A percentile compares a stretch with the other conserved stretches of the same genome.
Conservation (phyloP, 2,888 invertebrate genomes). For the Thumatha senex region DNA sequence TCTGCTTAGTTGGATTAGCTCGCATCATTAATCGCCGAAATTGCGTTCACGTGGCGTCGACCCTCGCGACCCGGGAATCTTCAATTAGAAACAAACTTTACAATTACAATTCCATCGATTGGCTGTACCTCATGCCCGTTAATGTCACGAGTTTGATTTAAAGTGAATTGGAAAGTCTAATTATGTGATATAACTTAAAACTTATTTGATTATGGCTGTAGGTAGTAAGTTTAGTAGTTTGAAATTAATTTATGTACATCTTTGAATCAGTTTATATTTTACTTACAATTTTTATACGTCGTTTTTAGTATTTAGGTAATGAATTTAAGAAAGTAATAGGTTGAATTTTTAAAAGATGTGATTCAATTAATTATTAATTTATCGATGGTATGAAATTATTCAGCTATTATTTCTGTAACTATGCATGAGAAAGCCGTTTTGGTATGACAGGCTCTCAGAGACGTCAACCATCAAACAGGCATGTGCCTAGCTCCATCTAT, state of each 20-base stretch:
- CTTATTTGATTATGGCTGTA: slow-evolving; percentile 5
- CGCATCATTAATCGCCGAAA: slow-evolving; percentile 79
- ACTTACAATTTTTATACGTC: no score
- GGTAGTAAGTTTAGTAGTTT: slow-evolving; percentile 1
- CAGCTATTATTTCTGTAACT: slow-evolving; percentile 22
- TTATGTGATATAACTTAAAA: slow-evolving; percentile 23
- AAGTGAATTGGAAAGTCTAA: slow-evolving; percentile 22
- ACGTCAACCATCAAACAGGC: slow-evolving; percentile 77
- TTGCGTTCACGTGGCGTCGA: slow-evolving; percentile 65
- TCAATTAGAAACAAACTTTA: slow-evolving; percentile 75
- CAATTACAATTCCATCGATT: slow-evolving; percentile 69
- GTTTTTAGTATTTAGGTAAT: no score
- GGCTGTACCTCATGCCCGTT: slow-evolving; percentile 34
- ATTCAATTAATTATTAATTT: no score
- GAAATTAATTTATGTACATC: neutral
- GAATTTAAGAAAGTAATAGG: no score
- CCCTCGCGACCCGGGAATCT: slow-evolving; percentile 60
- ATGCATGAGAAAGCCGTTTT: slow-evolving; percentile 26
- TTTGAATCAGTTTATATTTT: neutral
- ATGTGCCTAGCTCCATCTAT: slow-evolving; percentile 75
- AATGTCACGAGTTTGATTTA: slow-evolving; percentile 41
- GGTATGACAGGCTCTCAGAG: slow-evolving; percentile 52
- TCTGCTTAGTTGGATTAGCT: slow-evolving; percentile 77
- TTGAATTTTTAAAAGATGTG: no score
- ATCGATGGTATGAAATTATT: neutral